phyloP scores from a whole-genome alignment of 2,888 invertebrate genomes.

The Drosophila emarginata region DNA sequence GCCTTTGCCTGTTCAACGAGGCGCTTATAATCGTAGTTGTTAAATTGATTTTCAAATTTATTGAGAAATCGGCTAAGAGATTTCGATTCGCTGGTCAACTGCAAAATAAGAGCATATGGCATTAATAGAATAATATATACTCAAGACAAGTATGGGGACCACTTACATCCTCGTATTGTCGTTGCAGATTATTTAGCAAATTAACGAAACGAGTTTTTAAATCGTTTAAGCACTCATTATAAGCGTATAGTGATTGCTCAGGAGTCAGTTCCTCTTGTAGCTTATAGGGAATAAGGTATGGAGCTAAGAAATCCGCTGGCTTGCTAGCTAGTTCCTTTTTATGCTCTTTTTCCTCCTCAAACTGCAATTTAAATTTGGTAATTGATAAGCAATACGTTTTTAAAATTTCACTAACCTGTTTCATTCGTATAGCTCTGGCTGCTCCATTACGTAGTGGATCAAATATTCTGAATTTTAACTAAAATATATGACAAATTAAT shows the following conservation, averaged over 20 bases:
- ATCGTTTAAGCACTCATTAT: constrained; percentile 85
- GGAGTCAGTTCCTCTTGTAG: constrained; percentile 57
- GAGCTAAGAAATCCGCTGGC: constrained; percentile 85
- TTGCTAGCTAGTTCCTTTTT: constrained; percentile 83
- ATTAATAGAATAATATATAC: not conserved
- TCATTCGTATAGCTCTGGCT: constrained; percentile 83
- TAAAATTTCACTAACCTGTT: constrained; percentile 79
- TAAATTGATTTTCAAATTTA: constrained; percentile 81
- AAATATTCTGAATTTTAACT: constrained; percentile 84
- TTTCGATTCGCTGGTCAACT: constrained; percentile 79
- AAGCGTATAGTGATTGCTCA: constrained; percentile 74
- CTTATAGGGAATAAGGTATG: constrained; percentile 84
- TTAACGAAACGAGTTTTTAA: constrained; percentile 86
- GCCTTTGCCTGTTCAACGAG: constrained; percentile 78
- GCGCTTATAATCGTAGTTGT: constrained; percentile 79
- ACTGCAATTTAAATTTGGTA: constrained; percentile 47
- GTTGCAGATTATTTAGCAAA: constrained; percentile 86
- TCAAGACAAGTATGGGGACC: not conserved
- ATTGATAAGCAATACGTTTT: not conserved
- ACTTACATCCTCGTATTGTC: constrained; percentile 86
- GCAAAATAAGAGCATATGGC: not conserved
- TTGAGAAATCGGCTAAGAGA: constrained; percentile 79
- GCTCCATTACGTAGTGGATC: constrained; percentile 84
- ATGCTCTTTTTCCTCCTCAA: constrained; percentile 77
- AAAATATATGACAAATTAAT: not conserved